A percentile compares a stretch with the other conserved stretches of the same genome.
Conservation (phyloP, 2,888 invertebrate species). For the Ptychoptera albimana region DNA sequence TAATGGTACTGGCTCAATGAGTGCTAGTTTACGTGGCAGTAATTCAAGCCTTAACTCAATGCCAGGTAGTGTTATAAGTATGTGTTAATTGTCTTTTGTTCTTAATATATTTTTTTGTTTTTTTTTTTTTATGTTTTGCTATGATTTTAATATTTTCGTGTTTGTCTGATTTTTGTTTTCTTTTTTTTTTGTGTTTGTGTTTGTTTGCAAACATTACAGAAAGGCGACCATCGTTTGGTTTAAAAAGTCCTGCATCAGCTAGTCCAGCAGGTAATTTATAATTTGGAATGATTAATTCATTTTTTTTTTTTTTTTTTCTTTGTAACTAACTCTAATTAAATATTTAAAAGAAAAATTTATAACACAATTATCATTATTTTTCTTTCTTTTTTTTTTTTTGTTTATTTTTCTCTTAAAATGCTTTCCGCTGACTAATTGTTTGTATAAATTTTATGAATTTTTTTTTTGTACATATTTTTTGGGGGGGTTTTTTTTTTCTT, state of each 20-base stretch:
- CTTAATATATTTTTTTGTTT: conserved; percentile 5
- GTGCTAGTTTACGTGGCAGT: conserved; percentile 19
- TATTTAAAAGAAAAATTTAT: too few species aligned
- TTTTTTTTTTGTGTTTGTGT: conserved; percentile 1
- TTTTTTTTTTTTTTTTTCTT: too few species aligned
- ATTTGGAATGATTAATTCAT: too few species aligned
- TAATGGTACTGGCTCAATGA: conserved; percentile 18
- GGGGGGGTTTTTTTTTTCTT: neutral
- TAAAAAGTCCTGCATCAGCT: conserved; percentile 17
- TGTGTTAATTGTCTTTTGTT: conserved; percentile 9
- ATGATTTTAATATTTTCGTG: conserved; percentile 5
- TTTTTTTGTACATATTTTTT: too few species aligned
- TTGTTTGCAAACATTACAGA: conserved; percentile 11
- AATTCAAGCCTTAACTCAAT: conserved; percentile 19
- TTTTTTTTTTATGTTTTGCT: conserved; percentile 3
- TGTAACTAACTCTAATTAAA: too few species aligned
- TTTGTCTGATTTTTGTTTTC: conserved; percentile 2
- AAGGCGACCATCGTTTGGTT: conserved; percentile 16
- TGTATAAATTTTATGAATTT: too few species aligned
- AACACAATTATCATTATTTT: too few species aligned
- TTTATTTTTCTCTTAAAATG: too few species aligned
- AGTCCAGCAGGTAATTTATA: conserved; percentile 15
- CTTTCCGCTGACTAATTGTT: too few species aligned
- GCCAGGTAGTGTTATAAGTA: conserved; percentile 18
- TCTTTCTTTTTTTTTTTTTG: too few species aligned